Base-by-base conservation (phyloP, 2,797 vertebrate genomes). In the Heliangelus exortis region DNA sequence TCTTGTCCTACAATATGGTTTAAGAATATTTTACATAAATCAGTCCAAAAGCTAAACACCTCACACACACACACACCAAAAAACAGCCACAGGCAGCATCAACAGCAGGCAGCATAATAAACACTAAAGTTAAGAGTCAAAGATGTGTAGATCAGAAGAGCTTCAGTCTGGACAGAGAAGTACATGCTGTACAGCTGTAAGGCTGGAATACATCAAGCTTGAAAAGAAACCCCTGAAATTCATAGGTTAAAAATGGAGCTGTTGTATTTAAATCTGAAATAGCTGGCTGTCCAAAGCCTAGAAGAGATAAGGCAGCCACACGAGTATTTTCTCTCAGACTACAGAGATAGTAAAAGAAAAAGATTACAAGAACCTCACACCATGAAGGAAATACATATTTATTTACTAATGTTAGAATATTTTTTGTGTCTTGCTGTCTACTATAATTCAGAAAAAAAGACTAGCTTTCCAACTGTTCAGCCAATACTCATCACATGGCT, bases 391-490 rank as follows among this genome's bases (percentile, higher is more conserved):
- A 91, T 87, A 86, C 71, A 39, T 86, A 83, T 76, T 96, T 96
- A 95, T 94, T 95, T 96, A 94, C 89, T 79, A 93, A 59, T 68
- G 55, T 88, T 87, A 79, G 77, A 88, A 75, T 87, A 84, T 92
- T 92, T 92, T 88, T 86, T 54, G 65, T 86, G 59, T 41, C 73
- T 82, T 84, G 63, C 73, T 84, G 79, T 33, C 87, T 92, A 63
- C 87, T 89, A 48, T 85, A 92, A 95, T 69, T 92, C 89, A 92
- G 85, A 81, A 69, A 85, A 91, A 92, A 86, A 80, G 53, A 82
- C 55, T 34, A 63, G 82, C 57, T 92, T 84, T 89, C 79, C 93
- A 86, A 71, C 74, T 82, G 39, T 25, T 92, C 0, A 1, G 83
- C 83, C 87, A 94, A 89, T 58, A 88, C 59, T 71, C 67, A 90